Percentiles rank a stretch among this genome's conserved stretches.
These are phyloP conservation scores for Brachionus calyciflorus DNA, from an alignment of 1,140 invertebrate species.

Conservation along the genomic window DNA sequence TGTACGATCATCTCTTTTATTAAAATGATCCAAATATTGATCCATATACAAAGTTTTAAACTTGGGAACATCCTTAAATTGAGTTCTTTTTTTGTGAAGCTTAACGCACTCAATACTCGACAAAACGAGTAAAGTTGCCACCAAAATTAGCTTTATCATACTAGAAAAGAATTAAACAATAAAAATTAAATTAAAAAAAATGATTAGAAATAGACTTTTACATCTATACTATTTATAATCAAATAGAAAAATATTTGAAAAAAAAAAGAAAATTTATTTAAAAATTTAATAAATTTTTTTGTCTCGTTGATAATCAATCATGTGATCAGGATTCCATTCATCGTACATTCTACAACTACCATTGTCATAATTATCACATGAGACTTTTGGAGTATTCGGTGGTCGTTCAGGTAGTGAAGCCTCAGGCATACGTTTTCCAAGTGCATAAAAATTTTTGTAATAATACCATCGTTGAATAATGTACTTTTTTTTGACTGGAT, in stretches of 20 bases:
- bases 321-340: constrained; percentile 57
- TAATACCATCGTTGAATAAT: constrained; percentile 60
- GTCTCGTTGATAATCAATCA: constrained; percentile 53
- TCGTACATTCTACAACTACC: constrained; percentile 59
- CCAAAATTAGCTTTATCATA: constrained; percentile 5
- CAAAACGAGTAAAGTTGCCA: not conserved
- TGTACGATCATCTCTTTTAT: constrained; percentile 40
- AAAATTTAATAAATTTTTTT: constrained; percentile 25
- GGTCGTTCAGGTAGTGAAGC: constrained; percentile 52
- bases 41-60: constrained; percentile 40
- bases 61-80: not conserved
- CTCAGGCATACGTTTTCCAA: constrained; percentile 54
- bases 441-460: constrained; percentile 57
- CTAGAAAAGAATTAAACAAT: not conserved
- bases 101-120: constrained; percentile 14
- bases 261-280: not conserved
- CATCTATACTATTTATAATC: constrained; percentile 6
- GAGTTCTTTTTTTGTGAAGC: not conserved
- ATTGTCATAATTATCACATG: constrained; percentile 57
- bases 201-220: constrained; percentile 19
- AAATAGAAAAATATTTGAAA: not conserved
- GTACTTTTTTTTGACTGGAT: constrained; percentile 54
- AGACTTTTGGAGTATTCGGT: constrained; percentile 51
- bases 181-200: not conserved
- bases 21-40: constrained; percentile 46